phyloP scores from a whole-genome alignment of 2,113 vertebrate species.

The Myotis lucifugus region DNA sequence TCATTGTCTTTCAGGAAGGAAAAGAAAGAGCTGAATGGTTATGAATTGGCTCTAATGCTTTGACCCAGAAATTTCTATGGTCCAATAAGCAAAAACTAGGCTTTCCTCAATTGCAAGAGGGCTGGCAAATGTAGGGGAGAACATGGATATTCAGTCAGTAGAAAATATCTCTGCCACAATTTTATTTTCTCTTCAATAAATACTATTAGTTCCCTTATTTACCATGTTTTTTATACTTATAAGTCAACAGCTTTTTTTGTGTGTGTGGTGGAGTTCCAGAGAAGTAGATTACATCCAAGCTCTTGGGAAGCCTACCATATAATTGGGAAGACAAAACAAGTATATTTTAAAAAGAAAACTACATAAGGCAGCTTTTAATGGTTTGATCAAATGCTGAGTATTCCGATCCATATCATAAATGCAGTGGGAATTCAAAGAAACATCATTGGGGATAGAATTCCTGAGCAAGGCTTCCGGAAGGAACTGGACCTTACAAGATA shows the following conservation, averaged over 20 bases:
- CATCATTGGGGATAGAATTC: background rate
- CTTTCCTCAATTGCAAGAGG: background rate
- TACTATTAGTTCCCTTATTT: background rate
- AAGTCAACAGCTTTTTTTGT: background rate
- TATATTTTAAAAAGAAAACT: background rate
- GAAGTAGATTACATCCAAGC: background rate
- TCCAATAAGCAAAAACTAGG: background rate
- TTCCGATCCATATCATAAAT: background rate
- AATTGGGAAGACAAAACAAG: background rate
- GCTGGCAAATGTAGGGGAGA: background rate
- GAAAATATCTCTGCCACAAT: background rate
- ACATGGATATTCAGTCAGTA: background rate
- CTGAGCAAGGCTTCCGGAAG: background rate
- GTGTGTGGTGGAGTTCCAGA: background rate
- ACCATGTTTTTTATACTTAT: constrained; percentile 11
- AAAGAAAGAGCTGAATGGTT: background rate
- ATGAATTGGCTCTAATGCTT: background rate
- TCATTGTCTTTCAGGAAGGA: background rate
- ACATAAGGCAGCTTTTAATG: background rate
- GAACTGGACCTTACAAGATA: background rate
- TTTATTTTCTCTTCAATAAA: constrained; percentile 19
- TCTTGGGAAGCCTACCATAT: background rate
- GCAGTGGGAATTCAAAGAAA: constrained; percentile 14
- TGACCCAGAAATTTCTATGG: background rate
- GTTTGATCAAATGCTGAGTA: background rate